phyloP scores from a whole-genome alignment of 2,888 invertebrate species.

The Rhopalosiphum nymphaeae region DNA sequence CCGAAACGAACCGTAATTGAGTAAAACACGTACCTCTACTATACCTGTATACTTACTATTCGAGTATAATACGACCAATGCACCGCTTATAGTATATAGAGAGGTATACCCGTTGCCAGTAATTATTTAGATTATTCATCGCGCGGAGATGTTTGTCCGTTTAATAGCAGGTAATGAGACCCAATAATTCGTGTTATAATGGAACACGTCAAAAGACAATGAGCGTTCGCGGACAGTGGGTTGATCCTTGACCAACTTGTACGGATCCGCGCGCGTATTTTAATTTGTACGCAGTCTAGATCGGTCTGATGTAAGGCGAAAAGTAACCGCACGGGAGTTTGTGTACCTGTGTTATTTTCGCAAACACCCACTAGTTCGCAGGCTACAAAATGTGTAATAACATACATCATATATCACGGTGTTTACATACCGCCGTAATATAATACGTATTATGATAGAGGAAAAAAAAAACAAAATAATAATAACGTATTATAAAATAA shows the following conservation, averaged over 20 bases:
- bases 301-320: neutral
- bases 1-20: conserved; percentile 2
- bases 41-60: neutral
- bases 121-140: conserved; percentile 30
- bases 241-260: conserved; percentile 62
- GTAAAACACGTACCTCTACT: neutral
- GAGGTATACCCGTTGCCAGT: neutral
- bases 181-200: conserved; percentile 37
- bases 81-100: neutral
- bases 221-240: conserved; percentile 24
- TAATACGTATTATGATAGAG: neutral
- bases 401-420: neutral
- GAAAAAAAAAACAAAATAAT: neutral
- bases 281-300: neutral
- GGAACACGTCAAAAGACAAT: conserved; percentile 25
- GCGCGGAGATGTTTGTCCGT: neutral
- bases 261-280: neutral
- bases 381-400: neutral
- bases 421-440: neutral
- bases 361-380: conserved; percentile 1
- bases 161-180: neutral
- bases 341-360: neutral
- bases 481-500: neutral
- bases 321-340: neutral
- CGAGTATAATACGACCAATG: neutral